Evolutionary conservation across 2,888 invertebrate species (phyloP).

Genomic region (Panopea generosa): DNA sequence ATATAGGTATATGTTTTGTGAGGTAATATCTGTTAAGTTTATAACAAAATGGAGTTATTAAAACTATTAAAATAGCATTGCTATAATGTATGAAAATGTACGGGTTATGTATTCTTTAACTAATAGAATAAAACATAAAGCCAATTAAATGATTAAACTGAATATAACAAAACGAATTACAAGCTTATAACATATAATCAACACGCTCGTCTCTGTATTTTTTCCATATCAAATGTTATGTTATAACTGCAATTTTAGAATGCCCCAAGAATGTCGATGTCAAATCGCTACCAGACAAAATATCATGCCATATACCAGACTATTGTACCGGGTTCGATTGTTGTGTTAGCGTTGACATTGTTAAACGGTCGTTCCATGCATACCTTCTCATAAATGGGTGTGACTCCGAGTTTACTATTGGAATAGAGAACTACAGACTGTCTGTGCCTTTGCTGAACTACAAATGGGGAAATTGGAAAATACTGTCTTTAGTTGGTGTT

Average conservation of each 20-base stretch:
- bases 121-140: too few relatives aligned
- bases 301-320: constrained; percentile 64
- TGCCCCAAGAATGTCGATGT: constrained; percentile 45
- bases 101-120: too few relatives aligned
- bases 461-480: constrained; percentile 17
- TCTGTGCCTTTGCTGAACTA: constrained; percentile 24
- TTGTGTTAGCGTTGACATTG: constrained; percentile 56
- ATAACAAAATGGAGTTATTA: too few relatives aligned
- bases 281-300: constrained; percentile 44
- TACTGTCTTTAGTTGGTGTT: not conserved
- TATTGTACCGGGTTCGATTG: constrained; percentile 71
- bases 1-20: not conserved
- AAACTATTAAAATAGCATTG: too few relatives aligned
- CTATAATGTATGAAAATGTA: too few relatives aligned
- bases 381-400: constrained; percentile 67
- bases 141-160: too few relatives aligned
- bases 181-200: too few relatives aligned
- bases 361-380: constrained; percentile 58
- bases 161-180: too few relatives aligned
- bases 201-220: too few relatives aligned
- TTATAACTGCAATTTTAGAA: too few relatives aligned
- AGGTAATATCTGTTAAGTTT: not conserved
- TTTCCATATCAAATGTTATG: too few relatives aligned
- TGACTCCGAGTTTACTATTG: constrained; percentile 59
- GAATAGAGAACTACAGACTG: constrained; percentile 65